phyloP scores from a whole-genome alignment of 2,113 vertebrate genomes.

The Accipiter cooperii region DNA sequence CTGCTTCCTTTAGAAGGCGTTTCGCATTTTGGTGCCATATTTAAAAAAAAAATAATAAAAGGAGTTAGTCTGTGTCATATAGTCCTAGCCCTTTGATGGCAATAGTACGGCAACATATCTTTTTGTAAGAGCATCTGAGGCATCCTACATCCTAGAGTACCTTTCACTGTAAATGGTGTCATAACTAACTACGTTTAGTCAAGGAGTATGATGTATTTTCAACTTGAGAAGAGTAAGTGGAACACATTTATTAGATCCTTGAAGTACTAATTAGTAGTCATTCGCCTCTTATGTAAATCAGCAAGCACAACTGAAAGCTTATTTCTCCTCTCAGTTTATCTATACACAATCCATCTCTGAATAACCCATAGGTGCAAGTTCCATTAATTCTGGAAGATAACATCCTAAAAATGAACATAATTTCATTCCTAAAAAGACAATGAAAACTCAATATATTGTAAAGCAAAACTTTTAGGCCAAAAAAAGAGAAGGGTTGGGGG shows the following conservation, averaged over 20 bases:
- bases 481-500: neutral
- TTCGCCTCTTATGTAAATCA: neutral
- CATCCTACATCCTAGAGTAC: neutral
- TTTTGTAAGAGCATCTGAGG: neutral
- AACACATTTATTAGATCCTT: neutral
- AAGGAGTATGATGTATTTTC: rapidly evolving
- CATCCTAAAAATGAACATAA: neutral
- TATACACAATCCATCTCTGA: neutral
- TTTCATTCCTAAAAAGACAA: neutral
- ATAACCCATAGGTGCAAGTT: neutral
- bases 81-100: neutral
- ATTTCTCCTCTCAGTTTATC: neutral
- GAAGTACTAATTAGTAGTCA: neutral
- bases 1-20: neutral
- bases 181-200: neutral
- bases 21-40: neutral
- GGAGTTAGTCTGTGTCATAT: neutral
- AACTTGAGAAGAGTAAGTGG: neutral
- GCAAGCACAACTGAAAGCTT: neutral
- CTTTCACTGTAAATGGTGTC: neutral
- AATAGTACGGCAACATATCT: rapidly evolving
- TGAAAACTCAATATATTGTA: neutral
- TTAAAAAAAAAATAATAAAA: neutral
- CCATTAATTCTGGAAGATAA: neutral
- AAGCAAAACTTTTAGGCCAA: neutral